phyloP scores from a whole-genome alignment of 1,140 invertebrate species.

The Tetranychus urticae region DNA sequence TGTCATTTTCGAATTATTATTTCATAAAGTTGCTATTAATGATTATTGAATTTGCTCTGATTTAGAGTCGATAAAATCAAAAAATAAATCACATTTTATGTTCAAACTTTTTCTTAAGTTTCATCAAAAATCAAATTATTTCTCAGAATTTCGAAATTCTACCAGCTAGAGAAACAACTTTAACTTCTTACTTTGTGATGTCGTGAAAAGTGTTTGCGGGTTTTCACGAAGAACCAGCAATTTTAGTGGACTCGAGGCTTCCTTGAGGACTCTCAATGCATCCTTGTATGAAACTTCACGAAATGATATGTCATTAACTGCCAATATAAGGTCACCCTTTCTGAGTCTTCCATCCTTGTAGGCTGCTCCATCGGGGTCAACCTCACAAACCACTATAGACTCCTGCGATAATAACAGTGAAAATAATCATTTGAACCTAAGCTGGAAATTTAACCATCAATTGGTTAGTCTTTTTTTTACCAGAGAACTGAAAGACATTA shows the following conservation, averaged over 20 bases:
- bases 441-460: too few relatives aligned
- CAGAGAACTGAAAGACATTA: too few relatives aligned
- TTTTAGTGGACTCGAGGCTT: slow-evolving; percentile 12
- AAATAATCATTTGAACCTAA: too few relatives aligned
- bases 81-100: too few relatives aligned
- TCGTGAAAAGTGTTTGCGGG: slow-evolving; percentile 14
- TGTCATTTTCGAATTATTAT: too few relatives aligned
- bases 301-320: slow-evolving; percentile 15
- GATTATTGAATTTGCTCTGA: too few relatives aligned
- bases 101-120: too few relatives aligned
- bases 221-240: slow-evolving; percentile 14
- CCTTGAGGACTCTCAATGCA: slow-evolving; percentile 11
- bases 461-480: too few relatives aligned
- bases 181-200: slow-evolving; percentile 11
- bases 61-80: too few relatives aligned
- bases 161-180: neutral
- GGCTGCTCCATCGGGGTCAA: slow-evolving; percentile 13
- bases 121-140: too few relatives aligned
- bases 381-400: slow-evolving; percentile 14
- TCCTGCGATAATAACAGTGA: slow-evolving; percentile 8
- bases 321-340: slow-evolving; percentile 15
- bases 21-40: too few relatives aligned
- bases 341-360: slow-evolving; percentile 14
- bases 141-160: too few relatives aligned
- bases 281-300: slow-evolving; percentile 10